Evolutionary conservation across 2,113 vertebrate genomes (phyloP).

Genomic region (Ctenomys sociabilis): DNA sequence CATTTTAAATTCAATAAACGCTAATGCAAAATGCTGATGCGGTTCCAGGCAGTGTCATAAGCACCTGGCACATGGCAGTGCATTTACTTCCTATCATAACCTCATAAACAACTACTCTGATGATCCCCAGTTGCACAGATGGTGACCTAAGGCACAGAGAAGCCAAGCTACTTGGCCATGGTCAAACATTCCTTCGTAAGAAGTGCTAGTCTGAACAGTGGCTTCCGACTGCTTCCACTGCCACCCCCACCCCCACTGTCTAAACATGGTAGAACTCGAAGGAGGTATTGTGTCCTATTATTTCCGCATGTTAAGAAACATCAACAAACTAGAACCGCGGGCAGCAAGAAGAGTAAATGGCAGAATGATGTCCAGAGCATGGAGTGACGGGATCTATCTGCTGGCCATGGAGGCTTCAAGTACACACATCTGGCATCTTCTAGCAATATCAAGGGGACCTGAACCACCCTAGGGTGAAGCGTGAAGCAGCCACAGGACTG

Average conservation of each 20-base stretch:
- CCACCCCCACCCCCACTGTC: neutral
- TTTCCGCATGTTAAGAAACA: conserved; percentile 7
- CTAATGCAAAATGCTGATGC: neutral
- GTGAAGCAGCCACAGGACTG: neutral
- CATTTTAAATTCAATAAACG: neutral
- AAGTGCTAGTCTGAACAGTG: neutral
- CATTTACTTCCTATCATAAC: neutral
- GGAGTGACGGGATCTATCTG: neutral
- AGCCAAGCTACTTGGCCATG: neutral
- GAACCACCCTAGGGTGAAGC: neutral
- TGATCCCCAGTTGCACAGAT: neutral
- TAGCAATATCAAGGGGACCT: neutral
- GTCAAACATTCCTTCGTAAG: neutral
- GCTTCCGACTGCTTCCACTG: neutral
- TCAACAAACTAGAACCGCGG: neutral
- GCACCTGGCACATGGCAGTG: neutral
- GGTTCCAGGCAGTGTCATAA: neutral
- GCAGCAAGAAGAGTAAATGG: neutral
- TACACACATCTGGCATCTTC: neutral
- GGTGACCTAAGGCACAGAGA: neutral
- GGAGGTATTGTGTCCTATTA: neutral
- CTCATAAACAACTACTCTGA: neutral
- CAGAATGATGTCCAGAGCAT: neutral
- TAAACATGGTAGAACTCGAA: neutral
- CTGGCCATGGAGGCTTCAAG: neutral